Evolutionary conservation across 1,140 invertebrate genomes (phyloP).

Genomic region (Propsilocerus akamusi): DNA sequence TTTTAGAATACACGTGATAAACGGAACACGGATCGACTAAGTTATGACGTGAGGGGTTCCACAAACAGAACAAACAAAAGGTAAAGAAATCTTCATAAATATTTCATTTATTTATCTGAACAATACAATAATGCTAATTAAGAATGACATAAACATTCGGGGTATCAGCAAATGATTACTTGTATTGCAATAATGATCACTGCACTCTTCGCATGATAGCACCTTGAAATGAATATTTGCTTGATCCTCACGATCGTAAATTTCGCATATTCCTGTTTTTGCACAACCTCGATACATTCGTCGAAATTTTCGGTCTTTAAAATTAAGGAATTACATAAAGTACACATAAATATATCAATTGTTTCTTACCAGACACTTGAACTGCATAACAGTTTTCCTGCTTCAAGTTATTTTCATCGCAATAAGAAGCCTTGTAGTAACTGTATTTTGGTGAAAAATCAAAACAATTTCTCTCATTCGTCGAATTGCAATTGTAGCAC

Average conservation of each 20-base stretch:
- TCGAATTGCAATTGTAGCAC: neutral
- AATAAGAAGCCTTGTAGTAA: neutral
- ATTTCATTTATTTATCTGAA: too few species aligned
- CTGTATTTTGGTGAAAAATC: neutral
- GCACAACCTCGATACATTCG: neutral
- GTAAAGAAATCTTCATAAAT: too few species aligned
- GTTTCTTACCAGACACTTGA: neutral
- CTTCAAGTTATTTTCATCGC: neutral
- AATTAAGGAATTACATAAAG: neutral
- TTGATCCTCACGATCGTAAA: neutral
- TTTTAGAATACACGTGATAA: constrained; percentile 1
- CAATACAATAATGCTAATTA: too few species aligned
- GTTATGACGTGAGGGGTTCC: neutral
- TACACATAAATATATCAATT: too few species aligned
- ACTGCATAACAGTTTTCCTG: neutral
- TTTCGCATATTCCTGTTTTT: neutral
- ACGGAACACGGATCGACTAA: neutral
- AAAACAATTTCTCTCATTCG: neutral
- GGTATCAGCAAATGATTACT: too few species aligned
- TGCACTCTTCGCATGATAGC: neutral
- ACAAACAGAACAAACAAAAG: neutral
- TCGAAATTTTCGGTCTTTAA: neutral
- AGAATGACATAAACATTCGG: too few species aligned
- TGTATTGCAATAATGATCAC: neutral
- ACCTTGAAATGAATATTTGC: neutral